Conservation (phyloP, 1,140 invertebrate species). For the Zophobas morio region DNA sequence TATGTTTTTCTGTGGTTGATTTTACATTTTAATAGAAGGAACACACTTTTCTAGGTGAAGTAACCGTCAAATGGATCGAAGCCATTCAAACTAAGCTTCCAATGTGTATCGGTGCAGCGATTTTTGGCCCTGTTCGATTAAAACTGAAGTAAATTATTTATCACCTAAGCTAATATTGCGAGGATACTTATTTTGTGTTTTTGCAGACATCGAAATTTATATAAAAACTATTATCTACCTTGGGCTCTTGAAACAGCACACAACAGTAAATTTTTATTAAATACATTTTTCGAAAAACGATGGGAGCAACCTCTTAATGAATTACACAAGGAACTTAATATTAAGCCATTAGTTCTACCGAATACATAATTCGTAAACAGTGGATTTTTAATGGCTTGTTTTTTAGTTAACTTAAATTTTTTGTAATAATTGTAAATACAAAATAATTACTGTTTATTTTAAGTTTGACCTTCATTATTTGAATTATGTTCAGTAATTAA, state of each 20-base stretch:
- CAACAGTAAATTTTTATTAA: conserved; percentile 83
- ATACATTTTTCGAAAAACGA: conserved; percentile 93
- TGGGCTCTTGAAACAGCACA: conserved; percentile 91
- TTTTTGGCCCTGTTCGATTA: conserved; percentile 88
- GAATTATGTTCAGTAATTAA: not conserved
- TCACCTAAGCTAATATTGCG: not conserved
- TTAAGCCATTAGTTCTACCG: conserved; percentile 66
- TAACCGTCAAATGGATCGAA: conserved; percentile 98
- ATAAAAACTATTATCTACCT: conserved; percentile 84
- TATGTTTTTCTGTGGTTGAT: too few relatives aligned
- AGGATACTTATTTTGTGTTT: too few relatives aligned
- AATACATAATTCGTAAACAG: conserved; percentile 24
- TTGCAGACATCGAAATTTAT: conserved; percentile 84
- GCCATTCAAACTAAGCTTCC: conserved; percentile 91
- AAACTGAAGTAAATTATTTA: conserved; percentile 78
- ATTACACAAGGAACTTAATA: conserved; percentile 84
- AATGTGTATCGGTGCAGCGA: conserved; percentile 90
- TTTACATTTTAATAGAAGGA: too few relatives aligned
- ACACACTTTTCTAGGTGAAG: conserved; percentile 74
- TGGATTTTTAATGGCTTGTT: too few relatives aligned
- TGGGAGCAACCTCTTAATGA: conserved; percentile 92
- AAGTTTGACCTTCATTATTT: not conserved
- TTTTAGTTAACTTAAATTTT: too few relatives aligned
- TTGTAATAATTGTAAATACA: too few relatives aligned
- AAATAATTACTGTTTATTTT: not conserved